Evolutionary conservation across 2,113 vertebrate species (phyloP).

Genomic region (Romanogobio albipinnatus): DNA sequence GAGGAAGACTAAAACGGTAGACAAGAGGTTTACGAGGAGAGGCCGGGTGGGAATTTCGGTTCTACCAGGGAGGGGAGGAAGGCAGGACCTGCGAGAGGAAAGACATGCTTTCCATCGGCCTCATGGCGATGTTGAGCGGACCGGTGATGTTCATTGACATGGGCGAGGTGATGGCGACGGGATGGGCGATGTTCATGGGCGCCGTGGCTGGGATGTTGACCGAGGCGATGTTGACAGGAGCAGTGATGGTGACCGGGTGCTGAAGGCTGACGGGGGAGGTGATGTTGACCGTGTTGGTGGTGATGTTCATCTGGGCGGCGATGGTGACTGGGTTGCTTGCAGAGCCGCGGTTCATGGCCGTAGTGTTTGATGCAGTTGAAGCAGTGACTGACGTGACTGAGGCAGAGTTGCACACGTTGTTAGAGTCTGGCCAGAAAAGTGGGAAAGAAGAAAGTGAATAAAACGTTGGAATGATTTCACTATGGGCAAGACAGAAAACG

Average conservation of each 20-base stretch:
- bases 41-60: conserved; percentile 23
- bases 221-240: conserved; percentile 87
- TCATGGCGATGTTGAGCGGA: conserved; percentile 89
- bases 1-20: conserved; percentile 49
- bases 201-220: conserved; percentile 84
- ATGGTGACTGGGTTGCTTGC: conserved; percentile 88
- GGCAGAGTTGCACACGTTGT: conserved; percentile 91
- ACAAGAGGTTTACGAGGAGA: conserved; percentile 39
- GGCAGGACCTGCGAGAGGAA: conserved; percentile 97
- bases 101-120: conserved; percentile 96
- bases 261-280: conserved; percentile 87
- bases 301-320: conserved; percentile 66
- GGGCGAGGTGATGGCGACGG: conserved; percentile 86
- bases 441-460: background rate
- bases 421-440: conserved; percentile 81
- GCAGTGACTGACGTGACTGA: conserved; percentile 76
- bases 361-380: conserved; percentile 69
- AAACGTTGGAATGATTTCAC: background rate
- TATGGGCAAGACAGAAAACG: background rate
- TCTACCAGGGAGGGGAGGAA: conserved; percentile 95
- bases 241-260: conserved; percentile 88
- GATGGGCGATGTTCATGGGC: conserved; percentile 89
- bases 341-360: conserved; percentile 67
- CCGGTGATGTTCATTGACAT: conserved; percentile 91
- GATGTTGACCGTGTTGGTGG: conserved; percentile 94